Conservation (phyloP, 1,140 invertebrate genomes). For the Drosophila equinoxialis region DNA sequence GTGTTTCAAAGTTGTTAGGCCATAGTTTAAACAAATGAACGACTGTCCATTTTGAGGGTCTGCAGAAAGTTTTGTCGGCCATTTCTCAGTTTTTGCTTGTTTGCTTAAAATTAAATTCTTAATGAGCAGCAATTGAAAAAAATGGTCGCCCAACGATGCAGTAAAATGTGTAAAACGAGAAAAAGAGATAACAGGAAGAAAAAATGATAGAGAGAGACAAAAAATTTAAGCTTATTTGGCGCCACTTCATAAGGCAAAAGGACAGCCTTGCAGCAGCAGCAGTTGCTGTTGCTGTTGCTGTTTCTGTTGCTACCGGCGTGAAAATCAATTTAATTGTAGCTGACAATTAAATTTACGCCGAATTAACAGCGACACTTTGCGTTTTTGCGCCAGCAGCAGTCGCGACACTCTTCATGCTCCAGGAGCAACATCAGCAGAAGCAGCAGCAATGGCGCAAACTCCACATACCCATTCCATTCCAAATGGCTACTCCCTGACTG, state of each 20-base stretch:
- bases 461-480: no score
- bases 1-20: background rate
- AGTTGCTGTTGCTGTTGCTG: constrained; percentile 27
- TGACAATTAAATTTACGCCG: constrained; percentile 81
- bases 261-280: background rate
- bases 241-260: constrained; percentile 41
- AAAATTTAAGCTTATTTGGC: constrained; percentile 63
- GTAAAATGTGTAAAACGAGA: constrained; percentile 18
- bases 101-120: constrained; percentile 41
- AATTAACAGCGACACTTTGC: constrained; percentile 75
- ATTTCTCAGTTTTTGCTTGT: background rate
- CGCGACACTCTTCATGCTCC: background rate
- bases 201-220: constrained; percentile 9
- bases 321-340: constrained; percentile 82
- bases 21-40: background rate
- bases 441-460: no score
- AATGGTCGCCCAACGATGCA: background rate
- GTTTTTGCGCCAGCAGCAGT: constrained; percentile 28
- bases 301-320: constrained; percentile 47
- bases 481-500: background rate
- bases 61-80: background rate
- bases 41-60: no score
- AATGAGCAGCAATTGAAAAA: constrained; percentile 16
- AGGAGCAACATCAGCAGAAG: background rate
- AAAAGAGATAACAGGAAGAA: background rate